Percentiles rank a stretch among this genome's conserved stretches.
These are phyloP conservation scores for Rhynchonycteris naso DNA, from an alignment of 2,797 vertebrate species.

Conservation along the genomic window DNA sequence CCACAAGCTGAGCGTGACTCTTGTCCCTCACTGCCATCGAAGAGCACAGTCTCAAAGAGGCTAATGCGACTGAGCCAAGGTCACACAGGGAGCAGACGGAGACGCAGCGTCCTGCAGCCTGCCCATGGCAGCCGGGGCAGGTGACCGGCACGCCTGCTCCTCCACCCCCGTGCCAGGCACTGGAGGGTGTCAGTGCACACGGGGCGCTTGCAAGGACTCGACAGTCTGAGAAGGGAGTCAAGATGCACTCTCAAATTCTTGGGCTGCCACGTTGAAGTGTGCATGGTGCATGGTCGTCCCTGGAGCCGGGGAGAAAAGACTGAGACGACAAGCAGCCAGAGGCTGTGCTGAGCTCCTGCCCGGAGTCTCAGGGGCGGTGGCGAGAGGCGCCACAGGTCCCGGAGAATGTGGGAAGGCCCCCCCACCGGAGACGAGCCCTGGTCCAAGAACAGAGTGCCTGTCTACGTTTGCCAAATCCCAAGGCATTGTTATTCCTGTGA, in stretches of 20 bases:
- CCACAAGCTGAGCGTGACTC: not conserved
- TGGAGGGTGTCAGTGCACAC: not conserved
- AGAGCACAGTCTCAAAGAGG: not conserved
- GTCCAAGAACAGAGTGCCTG: not conserved
- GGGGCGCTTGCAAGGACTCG: constrained; percentile 10
- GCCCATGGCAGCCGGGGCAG: not conserved
- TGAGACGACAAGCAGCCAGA: not conserved
- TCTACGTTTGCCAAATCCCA: not conserved
- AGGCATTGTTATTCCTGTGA: not conserved
- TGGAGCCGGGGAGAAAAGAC: not conserved
- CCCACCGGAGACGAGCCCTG: not conserved
- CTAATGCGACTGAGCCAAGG: not conserved
- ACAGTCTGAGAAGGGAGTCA: not conserved
- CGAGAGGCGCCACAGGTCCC: not conserved
- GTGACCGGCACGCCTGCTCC: not conserved
- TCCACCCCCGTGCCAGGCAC: not conserved
- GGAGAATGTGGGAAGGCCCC: not conserved
- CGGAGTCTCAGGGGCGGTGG: not conserved
- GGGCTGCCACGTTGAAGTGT: not conserved
- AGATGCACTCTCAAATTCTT: not conserved
- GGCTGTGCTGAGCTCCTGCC: not conserved
- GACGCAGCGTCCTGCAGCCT: not conserved
- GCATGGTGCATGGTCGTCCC: rapidly evolving
- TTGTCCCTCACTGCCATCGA: not conserved
- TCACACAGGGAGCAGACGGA: not conserved